Evolutionary conservation across 2,888 invertebrate genomes (phyloP), one percentile per base, ranked within the genome.

Genomic region (Aquatica leii): DNA sequence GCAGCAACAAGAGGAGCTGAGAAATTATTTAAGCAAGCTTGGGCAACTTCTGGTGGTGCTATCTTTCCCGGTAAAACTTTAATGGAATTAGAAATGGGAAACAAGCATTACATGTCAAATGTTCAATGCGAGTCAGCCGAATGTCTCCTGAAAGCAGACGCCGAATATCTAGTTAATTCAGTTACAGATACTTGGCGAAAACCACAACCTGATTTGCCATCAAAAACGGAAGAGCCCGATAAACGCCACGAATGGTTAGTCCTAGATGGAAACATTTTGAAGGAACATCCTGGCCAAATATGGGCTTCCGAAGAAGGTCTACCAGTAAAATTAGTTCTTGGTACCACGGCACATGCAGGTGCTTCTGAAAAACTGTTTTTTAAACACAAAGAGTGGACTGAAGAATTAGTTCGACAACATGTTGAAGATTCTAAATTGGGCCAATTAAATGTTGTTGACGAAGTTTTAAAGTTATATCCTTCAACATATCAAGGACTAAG

Each of bases 31-130:
- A 83, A 89, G 0, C 83, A 90, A 53, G 91, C 89, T 2, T 94
- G 94, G 94, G 86, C 93, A 0, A 89, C 93, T 0, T 93, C 93
- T 1, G 87, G 92, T 0, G 89, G 92, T 1, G 88, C 90, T 0
- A 85, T 90, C 46, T 90, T 88, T 72, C 93, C 93, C 0, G 88
- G 88, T 0, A 87, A 86, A 61, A 79, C 87, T 0, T 79, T 91
- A 4, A 79, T 81, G 1, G 85, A 87, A 62, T 85, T 88, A 0
- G 88, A 91, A 76, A 82, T 83, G 52, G 82, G 83, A 20, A 90
- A 89, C 71, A 83, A 86, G 50, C 83, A 83, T 35, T 90, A 90
- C 73, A 84, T 92, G 69, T 83, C 84, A 53, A 79, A 81, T 0
- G 75, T 85, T 14, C 73, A 75, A 18, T 82, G 82, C 59, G 46